Percentiles rank a stretch among this genome's conserved stretches.
These are phyloP conservation scores for Upupa epops DNA, from an alignment of 2,113 vertebrate genomes.

Conservation along the genomic window DNA sequence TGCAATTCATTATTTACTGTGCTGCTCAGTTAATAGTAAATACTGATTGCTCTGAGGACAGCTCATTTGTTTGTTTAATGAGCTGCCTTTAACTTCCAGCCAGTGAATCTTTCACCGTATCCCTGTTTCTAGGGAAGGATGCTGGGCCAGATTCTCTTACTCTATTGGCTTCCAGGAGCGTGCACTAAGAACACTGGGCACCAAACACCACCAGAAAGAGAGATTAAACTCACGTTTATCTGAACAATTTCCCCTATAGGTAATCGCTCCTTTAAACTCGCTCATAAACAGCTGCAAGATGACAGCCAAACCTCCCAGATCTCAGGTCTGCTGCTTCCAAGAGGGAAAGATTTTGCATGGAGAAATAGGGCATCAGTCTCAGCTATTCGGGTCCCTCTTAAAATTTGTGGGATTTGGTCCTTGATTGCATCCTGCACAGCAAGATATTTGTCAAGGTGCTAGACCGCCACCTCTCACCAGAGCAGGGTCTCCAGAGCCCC, in stretches of 20 bases:
- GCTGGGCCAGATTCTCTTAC: not conserved
- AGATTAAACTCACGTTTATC: constrained; percentile 35
- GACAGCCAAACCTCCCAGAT: constrained; percentile 58
- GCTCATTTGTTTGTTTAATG: constrained; percentile 64
- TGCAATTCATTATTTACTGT: constrained; percentile 58
- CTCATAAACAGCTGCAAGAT: constrained; percentile 30
- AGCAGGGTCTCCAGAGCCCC: too few relatives aligned
- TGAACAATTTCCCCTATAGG: constrained; percentile 19
- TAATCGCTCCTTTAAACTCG: constrained; percentile 45
- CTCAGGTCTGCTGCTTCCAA: constrained; percentile 33
- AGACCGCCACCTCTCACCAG: not conserved
- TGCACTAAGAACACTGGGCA: not conserved
- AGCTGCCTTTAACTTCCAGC: constrained; percentile 45
- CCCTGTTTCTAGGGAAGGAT: not conserved
- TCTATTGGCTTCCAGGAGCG: not conserved
- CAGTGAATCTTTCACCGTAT: constrained; percentile 51
- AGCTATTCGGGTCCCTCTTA: not conserved
- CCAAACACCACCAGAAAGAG: not conserved
- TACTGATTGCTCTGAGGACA: constrained; percentile 54
- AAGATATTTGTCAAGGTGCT: not conserved
- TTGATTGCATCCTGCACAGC: not conserved
- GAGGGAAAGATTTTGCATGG: not conserved
- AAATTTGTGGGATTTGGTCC: not conserved
- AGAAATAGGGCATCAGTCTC: not conserved
- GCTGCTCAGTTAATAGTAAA: constrained; percentile 61